Percentiles rank a stretch among this genome's conserved stretches.
Evolutionary conservation across 2,888 invertebrate genomes (phyloP).

Genomic region (Apamea anceps): DNA sequence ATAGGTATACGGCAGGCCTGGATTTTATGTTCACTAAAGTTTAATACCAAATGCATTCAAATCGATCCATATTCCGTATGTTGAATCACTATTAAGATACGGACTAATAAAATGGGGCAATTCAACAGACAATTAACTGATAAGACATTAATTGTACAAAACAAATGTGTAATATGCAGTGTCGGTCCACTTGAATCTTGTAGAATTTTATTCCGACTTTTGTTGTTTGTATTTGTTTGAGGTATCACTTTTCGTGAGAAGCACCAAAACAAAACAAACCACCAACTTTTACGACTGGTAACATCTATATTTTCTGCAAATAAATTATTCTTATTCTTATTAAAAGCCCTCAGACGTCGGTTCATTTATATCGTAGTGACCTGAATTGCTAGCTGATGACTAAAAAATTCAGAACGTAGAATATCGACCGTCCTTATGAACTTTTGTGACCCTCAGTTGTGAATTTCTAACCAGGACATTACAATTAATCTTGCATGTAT

Average conservation of each 20-base stretch:
- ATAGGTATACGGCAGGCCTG: neutral
- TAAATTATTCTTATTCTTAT: neutral
- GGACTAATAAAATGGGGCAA: too few relatives aligned
- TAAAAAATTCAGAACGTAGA: constrained; percentile 6
- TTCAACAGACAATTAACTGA: too few relatives aligned
- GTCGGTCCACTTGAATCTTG: too few relatives aligned
- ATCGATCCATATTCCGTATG: neutral
- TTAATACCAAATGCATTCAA: neutral
- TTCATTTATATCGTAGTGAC: neutral
- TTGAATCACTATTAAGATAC: too few relatives aligned
- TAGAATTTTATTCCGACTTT: too few relatives aligned
- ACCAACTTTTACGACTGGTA: too few relatives aligned
- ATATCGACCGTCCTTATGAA: constrained; percentile 4
- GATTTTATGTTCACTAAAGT: neutral
- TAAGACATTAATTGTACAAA: too few relatives aligned
- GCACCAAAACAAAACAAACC: too few relatives aligned
- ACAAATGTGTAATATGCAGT: too few relatives aligned
- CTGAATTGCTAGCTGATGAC: neutral
- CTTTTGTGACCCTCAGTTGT: neutral
- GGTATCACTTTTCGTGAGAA: too few relatives aligned
- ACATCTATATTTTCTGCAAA: too few relatives aligned
- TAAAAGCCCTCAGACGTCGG: neutral
- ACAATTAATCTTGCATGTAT: neutral
- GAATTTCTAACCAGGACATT: neutral
- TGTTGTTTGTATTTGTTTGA: too few relatives aligned